Conservation (phyloP, 2,113 vertebrate species). For the Isichthys henryi region DNA sequence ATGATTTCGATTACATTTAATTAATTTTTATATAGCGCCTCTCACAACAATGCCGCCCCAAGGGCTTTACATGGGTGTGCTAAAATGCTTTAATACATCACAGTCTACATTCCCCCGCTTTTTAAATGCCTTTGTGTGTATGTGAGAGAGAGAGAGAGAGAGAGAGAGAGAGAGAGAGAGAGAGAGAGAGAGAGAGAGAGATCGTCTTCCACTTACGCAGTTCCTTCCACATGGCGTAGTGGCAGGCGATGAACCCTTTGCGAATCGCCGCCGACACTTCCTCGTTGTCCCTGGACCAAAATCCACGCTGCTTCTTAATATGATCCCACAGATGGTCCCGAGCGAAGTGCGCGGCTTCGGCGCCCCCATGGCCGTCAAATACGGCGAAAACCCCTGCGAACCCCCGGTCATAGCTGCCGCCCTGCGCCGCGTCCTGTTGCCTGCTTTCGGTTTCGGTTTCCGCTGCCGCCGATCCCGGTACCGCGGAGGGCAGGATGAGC, state of each 20-base stretch:
- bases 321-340: constrained; percentile 82
- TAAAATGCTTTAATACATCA: neutral
- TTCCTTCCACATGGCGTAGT: constrained; percentile 96
- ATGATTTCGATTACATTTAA: neutral
- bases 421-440: neutral
- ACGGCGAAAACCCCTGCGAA: constrained; percentile 70
- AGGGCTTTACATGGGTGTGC: neutral
- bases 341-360: constrained; percentile 87
- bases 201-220: constrained; percentile 65
- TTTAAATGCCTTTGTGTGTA: neutral
- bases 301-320: constrained; percentile 85
- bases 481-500: constrained; percentile 47
- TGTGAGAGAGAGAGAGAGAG: neutral
- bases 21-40: neutral
- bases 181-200: no score
- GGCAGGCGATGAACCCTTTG: constrained; percentile 90
- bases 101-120: neutral
- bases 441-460: neutral
- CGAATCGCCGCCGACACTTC: constrained; percentile 85
- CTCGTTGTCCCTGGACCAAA: constrained; percentile 75
- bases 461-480: constrained; percentile 22
- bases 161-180: no score
- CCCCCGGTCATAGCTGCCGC: neutral
- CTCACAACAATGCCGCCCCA: neutral
- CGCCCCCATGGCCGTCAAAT: constrained; percentile 89